phyloP scores from a whole-genome alignment of 2,113 vertebrate genomes.

The Prolemur simus region DNA sequence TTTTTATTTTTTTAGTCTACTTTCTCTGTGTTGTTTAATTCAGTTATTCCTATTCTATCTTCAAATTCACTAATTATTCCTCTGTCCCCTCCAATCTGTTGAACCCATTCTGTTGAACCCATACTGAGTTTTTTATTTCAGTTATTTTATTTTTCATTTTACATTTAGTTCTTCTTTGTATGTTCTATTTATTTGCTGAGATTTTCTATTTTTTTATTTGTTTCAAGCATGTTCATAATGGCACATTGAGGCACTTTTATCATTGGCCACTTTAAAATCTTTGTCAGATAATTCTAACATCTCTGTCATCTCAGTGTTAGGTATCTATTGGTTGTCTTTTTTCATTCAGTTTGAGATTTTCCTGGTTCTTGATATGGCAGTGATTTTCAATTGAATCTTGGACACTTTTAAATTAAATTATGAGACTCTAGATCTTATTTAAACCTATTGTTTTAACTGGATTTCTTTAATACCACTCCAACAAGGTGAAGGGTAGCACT shows the following conservation, averaged over 20 bases:
- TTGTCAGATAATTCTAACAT: not conserved
- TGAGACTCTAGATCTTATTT: not conserved
- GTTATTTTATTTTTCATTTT: not conserved
- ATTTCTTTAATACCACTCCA: not conserved
- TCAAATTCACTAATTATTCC: not conserved
- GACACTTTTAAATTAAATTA: not conserved
- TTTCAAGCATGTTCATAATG: not conserved
- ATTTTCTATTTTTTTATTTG: too few relatives aligned
- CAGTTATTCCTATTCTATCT: not conserved
- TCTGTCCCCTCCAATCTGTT: not conserved
- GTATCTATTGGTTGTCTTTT: not conserved
- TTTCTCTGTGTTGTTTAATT: not conserved
- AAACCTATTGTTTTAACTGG: not conserved
- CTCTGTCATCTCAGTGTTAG: not conserved
- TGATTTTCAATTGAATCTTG: not conserved
- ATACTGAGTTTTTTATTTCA: not conserved
- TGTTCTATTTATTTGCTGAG: not conserved
- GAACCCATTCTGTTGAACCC: too few relatives aligned
- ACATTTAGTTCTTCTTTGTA: not conserved
- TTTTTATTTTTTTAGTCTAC: not conserved
- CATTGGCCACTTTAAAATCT: not conserved
- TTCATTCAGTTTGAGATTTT: not conserved
- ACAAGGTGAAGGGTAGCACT: not conserved
- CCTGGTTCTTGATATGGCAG: not conserved
- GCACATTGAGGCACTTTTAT: not conserved